These are phyloP conservation scores for Haemorhous mexicanus DNA, from an alignment of 2,113 vertebrate species.

Conservation along the genomic window DNA sequence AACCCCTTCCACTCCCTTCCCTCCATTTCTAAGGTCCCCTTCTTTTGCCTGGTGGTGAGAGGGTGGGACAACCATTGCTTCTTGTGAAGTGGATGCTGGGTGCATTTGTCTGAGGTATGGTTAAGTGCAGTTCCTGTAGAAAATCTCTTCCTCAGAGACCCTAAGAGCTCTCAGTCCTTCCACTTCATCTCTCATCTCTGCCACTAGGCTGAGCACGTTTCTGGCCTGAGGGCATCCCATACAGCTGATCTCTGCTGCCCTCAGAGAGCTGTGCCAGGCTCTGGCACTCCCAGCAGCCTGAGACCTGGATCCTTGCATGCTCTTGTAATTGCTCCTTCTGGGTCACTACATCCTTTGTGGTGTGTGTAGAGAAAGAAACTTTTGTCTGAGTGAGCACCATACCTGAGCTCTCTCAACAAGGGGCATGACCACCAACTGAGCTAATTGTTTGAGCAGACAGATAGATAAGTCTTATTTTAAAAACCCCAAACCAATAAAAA, in stretches of 20 bases:
- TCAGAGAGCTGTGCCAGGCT: background rate
- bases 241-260: background rate
- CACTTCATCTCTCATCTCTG: background rate
- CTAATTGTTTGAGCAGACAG: background rate
- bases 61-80: background rate
- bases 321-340: no score
- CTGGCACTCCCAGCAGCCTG: no score
- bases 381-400: background rate
- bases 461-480: background rate
- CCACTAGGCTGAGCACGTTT: background rate
- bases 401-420: background rate
- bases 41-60: background rate
- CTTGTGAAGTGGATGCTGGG: rapidly evolving
- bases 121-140: background rate
- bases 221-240: no score
- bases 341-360: background rate
- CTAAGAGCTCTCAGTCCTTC: background rate
- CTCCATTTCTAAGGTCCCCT: background rate
- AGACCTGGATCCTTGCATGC: background rate
- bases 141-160: background rate
- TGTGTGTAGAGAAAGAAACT: background rate
- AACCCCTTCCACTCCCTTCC: background rate
- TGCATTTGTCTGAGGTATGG: background rate
- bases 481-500: background rate
- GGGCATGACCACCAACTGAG: background rate